Evolutionary conservation across 37 sponge, comb jelly and placozoan genomes (phyloP), one percentile per base, ranked within the genome.

Genomic region (Mnemiopsis leidyi): DNA sequence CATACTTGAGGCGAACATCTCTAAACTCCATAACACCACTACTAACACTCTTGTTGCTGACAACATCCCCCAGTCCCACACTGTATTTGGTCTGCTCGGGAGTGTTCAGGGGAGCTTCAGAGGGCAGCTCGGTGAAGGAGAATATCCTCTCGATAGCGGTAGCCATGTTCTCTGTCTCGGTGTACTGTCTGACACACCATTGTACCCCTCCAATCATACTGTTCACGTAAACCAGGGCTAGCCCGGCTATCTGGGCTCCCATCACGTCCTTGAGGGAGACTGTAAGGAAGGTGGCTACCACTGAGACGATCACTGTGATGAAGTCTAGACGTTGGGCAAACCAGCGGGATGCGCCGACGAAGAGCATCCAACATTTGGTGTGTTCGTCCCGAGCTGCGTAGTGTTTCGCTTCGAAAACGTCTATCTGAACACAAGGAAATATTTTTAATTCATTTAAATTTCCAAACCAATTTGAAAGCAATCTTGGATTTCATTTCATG

Each of bases 331-430:
- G 90, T 34, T 32, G 68, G 48, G 90, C 48, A 25, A 85, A 40
- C 90, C 90, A 85, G 38, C 90, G 90, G 90, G 90, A 85, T 1
- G 90, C 40, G 24, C 61, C 90, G 3, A 23, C 21, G 48, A 85
- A 85, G 3, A 85, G 61, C 90, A 85, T 85, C 90, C 90, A 85
- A 28, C 90, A 85, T 26, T 29, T 35, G 61, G 90, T 85, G 90
- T 85, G 90, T 18, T 40, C 61, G 26, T 85, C 90, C 23, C 90
- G 40, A 13, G 36, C 5, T 18, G 7, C 29, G 90, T 85, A 85
- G 48, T 85, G 90, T 20, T 32, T 13, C 2, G 90, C 32, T 33
- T 85, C 90, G 61, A 28, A 85, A 28, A 32, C 48, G 28, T 38
- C 48, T 40, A 85, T 85, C 90, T 85, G 79, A 32, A 32, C 7